Percentiles rank a stretch among this genome's conserved stretches.
These are phyloP conservation scores for Anser brachyrhynchus DNA, from an alignment of 2,113 vertebrate genomes.

Conservation along the genomic window DNA sequence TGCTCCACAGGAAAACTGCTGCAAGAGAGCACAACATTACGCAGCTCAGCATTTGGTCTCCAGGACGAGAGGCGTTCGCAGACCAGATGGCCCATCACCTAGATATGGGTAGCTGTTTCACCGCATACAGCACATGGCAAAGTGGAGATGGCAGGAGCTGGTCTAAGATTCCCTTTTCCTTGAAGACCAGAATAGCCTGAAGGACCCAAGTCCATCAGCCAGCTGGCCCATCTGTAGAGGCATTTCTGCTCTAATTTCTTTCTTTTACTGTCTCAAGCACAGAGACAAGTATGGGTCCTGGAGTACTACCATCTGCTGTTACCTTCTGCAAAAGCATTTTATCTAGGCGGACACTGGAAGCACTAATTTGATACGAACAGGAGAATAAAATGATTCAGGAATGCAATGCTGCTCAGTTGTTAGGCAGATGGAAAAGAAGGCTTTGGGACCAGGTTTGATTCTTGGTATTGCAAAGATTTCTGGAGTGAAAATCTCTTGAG, in stretches of 20 bases:
- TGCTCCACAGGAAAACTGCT: not conserved
- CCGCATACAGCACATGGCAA: not conserved
- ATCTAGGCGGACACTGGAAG: not conserved
- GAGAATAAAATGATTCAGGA: not conserved
- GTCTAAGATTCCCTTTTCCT: not conserved
- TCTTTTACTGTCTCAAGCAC: not conserved
- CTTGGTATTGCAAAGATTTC: not conserved
- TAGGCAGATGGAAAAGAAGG: not conserved
- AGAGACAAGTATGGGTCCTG: not conserved
- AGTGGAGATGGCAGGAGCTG: not conserved
- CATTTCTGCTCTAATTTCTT: not conserved
- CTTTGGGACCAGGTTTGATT: not conserved
- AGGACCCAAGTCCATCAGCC: not conserved
- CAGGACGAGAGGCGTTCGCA: accelerated
- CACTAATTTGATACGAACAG: not conserved
- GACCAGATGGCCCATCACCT: not conserved
- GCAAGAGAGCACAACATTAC: not conserved
- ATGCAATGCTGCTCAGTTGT: not conserved
- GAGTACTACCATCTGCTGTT: conserved; percentile 24
- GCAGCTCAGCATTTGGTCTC: not conserved
- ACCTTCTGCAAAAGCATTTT: conserved; percentile 19
- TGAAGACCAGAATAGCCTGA: not conserved
- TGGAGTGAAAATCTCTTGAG: not conserved
- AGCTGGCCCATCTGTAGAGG: not conserved
- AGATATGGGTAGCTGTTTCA: not conserved